A percentile compares a stretch with the other conserved stretches of the same genome.
These are phyloP conservation scores for Odocoileus virginianus DNA, from an alignment of 2,113 vertebrate genomes.

Conservation along the genomic window DNA sequence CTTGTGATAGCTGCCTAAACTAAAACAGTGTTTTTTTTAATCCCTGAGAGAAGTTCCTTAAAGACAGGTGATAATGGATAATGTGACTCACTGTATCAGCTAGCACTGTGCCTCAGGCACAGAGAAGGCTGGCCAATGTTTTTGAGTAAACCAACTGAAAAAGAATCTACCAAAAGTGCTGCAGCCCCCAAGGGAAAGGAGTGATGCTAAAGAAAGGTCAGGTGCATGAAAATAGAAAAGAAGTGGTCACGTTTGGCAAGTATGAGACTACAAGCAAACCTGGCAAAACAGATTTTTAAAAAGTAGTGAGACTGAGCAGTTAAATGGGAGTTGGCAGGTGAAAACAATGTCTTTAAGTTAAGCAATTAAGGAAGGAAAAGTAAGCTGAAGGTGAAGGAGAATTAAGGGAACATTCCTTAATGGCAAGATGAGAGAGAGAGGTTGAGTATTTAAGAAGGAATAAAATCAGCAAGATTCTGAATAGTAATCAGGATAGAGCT, in stretches of 20 bases:
- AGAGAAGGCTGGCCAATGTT: background rate
- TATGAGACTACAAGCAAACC: background rate
- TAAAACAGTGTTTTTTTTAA: background rate
- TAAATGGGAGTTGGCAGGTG: background rate
- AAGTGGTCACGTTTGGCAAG: background rate
- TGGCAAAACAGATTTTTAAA: background rate
- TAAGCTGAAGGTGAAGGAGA: background rate
- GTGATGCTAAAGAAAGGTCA: background rate
- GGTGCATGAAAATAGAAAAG: background rate
- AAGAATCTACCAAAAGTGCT: background rate
- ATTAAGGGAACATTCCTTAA: background rate
- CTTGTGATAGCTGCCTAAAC: background rate
- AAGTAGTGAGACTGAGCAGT: background rate
- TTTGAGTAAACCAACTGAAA: background rate
- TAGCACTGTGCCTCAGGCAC: background rate
- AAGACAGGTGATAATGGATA: background rate
- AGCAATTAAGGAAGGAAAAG: background rate
- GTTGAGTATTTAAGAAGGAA: background rate
- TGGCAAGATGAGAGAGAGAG: background rate
- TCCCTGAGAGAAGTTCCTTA: background rate
- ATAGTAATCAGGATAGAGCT: background rate
- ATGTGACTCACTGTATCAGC: background rate
- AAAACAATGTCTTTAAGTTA: background rate
- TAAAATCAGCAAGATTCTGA: background rate
- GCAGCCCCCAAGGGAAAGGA: background rate